Evolutionary conservation across 2,888 invertebrate species (phyloP), one percentile per base, ranked within the genome.

Genomic region (Oxystoma pomonae): DNA sequence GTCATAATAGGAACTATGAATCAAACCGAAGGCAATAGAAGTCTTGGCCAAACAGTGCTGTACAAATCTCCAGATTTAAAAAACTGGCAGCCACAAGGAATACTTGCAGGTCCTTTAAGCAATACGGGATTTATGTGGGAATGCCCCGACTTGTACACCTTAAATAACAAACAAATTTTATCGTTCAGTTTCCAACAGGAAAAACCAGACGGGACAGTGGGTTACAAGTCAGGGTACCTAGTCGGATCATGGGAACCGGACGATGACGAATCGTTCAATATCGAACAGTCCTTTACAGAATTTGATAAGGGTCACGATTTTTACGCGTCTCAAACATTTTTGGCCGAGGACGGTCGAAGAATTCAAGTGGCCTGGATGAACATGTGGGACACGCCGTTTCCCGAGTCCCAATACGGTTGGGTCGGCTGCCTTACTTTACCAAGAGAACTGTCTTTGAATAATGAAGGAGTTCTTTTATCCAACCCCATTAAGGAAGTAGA

Each of bases 121-220:
- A 59, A 61, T 35, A 35, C 35, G 12, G 73, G 80, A 58, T 81
- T 80, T 3, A 82, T 83, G 82, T 84, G 80, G 80, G 84, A 84
- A 69, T 84, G 84, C 73, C 84, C 84, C 0, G 83, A 83, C 67
- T 81, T 84, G 59, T 83, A 83, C 51, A 77, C 81, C 67, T 64
- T 84, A 0, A 63, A 75, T 18, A 80, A 79, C 0, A 70, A 74
- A 59, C 79, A 73, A 66, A 72, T 84, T 16, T 71, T 84, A 0
- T 65, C 83, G 1, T 77, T 83, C 61, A 83, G 82, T 3, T 81
- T 82, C 0, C 82, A 82, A 77, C 82, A 82, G 1, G 63, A 83
- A 0, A 1, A 70, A 58, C 65, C 79, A 1, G 68, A 78, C 52
- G 83, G 81, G 0, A 77, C 81, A 53, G 66, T 68, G 16, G 65